These are phyloP conservation scores for Astropecten irregularis DNA, from an alignment of 53 echinoderm and acorn worm genomes.

Conservation along the genomic window DNA sequence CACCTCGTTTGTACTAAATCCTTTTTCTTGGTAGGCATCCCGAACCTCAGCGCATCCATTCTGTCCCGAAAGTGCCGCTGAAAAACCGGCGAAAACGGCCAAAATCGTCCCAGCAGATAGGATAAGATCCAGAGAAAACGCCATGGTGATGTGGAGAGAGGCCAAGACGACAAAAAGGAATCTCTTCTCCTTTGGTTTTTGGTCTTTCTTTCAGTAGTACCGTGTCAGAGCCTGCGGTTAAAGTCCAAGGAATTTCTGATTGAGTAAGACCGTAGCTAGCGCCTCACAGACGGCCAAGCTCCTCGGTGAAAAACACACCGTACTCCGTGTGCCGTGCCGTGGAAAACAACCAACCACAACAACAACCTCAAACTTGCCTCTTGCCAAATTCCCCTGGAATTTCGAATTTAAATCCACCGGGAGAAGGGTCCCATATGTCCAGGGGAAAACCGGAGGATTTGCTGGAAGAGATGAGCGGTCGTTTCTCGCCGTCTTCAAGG, in stretches of 20 bases:
- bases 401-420: constrained; percentile 19
- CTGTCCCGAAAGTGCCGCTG: constrained; percentile 51
- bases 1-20: constrained; percentile 75
- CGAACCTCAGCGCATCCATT: constrained; percentile 65
- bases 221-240: no score
- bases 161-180: no score
- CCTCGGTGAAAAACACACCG: no score
- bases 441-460: neutral
- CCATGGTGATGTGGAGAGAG: constrained; percentile 21
- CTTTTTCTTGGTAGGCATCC: constrained; percentile 68
- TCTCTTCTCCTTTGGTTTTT: no score
- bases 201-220: no score
- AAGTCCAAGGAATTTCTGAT: no score
- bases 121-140: constrained; percentile 45
- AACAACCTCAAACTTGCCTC: no score
- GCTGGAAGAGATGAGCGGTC: neutral
- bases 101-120: constrained; percentile 57
- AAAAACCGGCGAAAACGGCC: constrained; percentile 63
- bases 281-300: no score
- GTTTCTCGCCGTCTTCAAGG: constrained; percentile 15
- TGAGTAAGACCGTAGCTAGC: no score
- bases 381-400: neutral
- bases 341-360: neutral
- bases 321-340: no score
- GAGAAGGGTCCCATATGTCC: constrained; percentile 12